Evolutionary conservation across 2,113 vertebrate genomes (phyloP), one percentile per base, ranked within the genome.

Genomic region (Menura novaehollandiae): DNA sequence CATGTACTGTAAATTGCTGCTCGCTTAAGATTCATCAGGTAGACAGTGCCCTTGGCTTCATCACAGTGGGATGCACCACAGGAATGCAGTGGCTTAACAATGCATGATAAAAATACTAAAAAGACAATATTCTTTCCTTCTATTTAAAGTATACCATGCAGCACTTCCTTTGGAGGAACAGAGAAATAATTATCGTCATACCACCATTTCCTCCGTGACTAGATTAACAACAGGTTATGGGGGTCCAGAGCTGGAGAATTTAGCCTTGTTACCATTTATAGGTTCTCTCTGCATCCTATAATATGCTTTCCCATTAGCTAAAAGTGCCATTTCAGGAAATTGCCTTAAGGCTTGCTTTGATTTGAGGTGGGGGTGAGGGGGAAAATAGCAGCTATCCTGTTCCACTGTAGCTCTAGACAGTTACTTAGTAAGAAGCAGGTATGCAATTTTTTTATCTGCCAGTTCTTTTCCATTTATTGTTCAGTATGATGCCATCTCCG

Each of bases 311-410:
- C 32, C 28, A 27, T 79, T 88, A 91, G 20, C 43, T 91, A 82
- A 82, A 85, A 73, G 30, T 85, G 49, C 10, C 23, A 18, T 91
- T 93, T 94, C 74, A 79, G 91, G 93, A 97, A 96, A 95, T 60
- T 58, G n/a, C 39, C 28, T 88, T 76, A 62, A 88, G 51, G 30
- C 9, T 63, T 53, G 13, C 30, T 63, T 93, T 89, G 69, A 85
- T 79, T 30, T 62, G 15, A 27, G 9, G 3, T 55, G 15, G 20
- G 20, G 10, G 10, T 1, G 5, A 75, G 14, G 27, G 27, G 15
- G 64, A 81, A 68, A 60, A 79, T n/a, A 46, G 5, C 22, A 73
- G 15, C 79, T 82, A 13, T 16, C 11, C 11, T 85, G 13, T 73
- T 92, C 39, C 16, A 35, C 33, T 76, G 6, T 18, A 82, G 43